Base-by-base conservation (phyloP, 1,140 invertebrate genomes). In the Magallana angulata region DNA sequence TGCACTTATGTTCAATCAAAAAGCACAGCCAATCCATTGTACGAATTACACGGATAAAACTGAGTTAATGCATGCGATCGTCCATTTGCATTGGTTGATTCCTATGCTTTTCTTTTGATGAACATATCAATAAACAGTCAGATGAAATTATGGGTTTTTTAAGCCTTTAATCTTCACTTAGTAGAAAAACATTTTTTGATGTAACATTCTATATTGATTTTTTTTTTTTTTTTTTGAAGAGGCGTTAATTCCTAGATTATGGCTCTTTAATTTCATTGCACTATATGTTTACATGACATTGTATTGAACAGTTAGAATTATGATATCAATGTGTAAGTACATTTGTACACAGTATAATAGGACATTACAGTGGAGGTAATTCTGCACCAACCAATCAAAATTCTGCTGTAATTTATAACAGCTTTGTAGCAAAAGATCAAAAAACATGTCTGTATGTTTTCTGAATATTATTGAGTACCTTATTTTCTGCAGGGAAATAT, bases 221-320 rank as follows among this genome's bases (percentile, higher is more conserved):
- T 30, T 30, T 30, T 48, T 48, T 48, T 48, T 5, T 48, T 36
- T 48, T 48, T 48, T 48, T 48, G 36, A 48, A 76, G 36, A 76
- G 36, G 68, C 68, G 24, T 76, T 76, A 76, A 76, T 30, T 76
- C 24, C 68, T 36, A 36, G 68, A 76, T 30, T 30, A 76, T 76
- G 7, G 7, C 18, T 30, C 24, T 9, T 76, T 76, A 76, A 76
- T 76, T 76, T 48, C 18, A 76, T 18, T 30, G 24, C 36, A 12
- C 11, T 76, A 4, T 76, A 24, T 24, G 24, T 24, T 11, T 48
- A 48, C 36, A 48, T 48, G 36, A 48, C 36, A 48, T 48, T 48
- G 36, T 48, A 48, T 48, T 48, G 68, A 24, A 76, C 30, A 24
- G 24, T 36, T 76, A 76, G 68, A 76, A 5, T 48, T 48, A 48